Base-by-base conservation (phyloP, 1,140 invertebrate species). In the Drosophila insularis region DNA sequence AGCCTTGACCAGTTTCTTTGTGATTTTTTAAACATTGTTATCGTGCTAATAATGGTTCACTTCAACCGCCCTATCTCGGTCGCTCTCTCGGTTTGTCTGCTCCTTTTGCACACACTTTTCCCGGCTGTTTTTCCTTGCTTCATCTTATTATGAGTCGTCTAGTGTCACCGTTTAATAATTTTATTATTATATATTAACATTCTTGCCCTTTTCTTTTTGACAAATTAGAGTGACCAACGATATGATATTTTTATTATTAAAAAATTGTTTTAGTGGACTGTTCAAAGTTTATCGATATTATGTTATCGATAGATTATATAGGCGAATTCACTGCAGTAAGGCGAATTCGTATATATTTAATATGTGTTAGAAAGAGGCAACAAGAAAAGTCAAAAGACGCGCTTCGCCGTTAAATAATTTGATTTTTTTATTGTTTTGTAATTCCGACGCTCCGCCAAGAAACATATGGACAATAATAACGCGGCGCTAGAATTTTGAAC, bases 11-110 rank as follows among this genome's bases (percentile, higher is more conserved):
- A 99, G 95, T 93, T 99, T 93, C 98, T 99, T 93, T 98, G 97
- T 80, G 97, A 98, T 94, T 98, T 99, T 92, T 98, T 98, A 95
- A 99, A 99, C 90, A 99, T 95, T 93, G 98, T 97, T 97, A 99
- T 98, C 91, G 23, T 61, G 61, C 39, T 73, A 23, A 27, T 53
- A 53, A 32, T 67, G 72, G 55, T 71, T 63, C 67, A 60, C 13
- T 35, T 35, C 32, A 35, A 35, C 10, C 8, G 8, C 7, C 10
- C 32, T 35, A 6, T 68, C 56, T 43, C 64, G 32, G 31, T 43
- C 63, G 14, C 58, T 68, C 59, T 61, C 72, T 78, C 58, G 23
- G 35, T 60, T 19, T 56, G 59, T 68, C 31, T 59, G 53, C 31
- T 31, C 17, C 43, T 19, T 60, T 55, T 35, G 67, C 71, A 59